Conservation (phyloP, 2,797 vertebrate genomes). For the Pteronotus mesoamericanus region DNA sequence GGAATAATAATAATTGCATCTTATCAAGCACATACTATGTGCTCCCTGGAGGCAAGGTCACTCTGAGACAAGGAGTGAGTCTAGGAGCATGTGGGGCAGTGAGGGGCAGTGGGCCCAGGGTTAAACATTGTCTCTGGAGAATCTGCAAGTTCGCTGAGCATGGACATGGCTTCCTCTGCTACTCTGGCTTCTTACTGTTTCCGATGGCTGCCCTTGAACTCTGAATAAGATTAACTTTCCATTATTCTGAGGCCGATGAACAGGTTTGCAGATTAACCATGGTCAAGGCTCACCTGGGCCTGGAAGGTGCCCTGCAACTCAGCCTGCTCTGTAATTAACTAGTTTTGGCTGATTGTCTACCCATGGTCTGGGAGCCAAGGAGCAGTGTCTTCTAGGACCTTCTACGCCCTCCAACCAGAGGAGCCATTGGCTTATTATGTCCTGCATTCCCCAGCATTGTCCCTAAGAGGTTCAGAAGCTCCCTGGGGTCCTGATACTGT, state of each 20-base stretch:
- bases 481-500: not conserved
- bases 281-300: conserved; percentile 25
- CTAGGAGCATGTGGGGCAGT: not conserved
- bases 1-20: not conserved
- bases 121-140: not conserved
- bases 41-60: not conserved
- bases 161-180: not conserved
- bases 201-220: conserved; percentile 21
- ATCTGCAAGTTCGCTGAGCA: not conserved
- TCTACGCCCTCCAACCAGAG: not conserved
- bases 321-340: not conserved
- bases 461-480: not conserved
- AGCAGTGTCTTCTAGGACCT: not conserved
- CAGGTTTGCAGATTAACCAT: conserved; percentile 65
- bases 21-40: not conserved
- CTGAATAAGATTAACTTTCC: conserved; percentile 41
- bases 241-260: conserved; percentile 20
- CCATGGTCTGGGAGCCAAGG: not conserved
- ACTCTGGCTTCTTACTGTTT: not conserved
- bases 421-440: fast-evolving
- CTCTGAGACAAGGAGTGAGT: not conserved
- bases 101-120: not conserved
- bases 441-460: not conserved
- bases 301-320: not conserved
- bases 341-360: not conserved